Base-by-base conservation (phyloP, 2,888 invertebrate genomes). In the Ochropleura leucogaster region DNA sequence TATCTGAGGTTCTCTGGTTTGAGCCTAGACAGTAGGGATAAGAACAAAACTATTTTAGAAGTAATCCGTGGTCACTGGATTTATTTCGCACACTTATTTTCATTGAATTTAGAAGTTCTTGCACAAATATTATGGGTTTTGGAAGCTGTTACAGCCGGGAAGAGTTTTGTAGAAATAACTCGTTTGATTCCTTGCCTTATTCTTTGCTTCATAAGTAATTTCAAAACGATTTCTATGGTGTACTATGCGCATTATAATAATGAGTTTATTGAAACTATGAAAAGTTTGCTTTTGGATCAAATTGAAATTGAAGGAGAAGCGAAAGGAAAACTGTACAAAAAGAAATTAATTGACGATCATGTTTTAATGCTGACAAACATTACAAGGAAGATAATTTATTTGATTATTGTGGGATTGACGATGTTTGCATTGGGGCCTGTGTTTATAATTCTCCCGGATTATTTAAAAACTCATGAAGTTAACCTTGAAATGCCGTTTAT, bases 141-240 rank as follows among this genome's bases (percentile, higher is more conserved):
- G 0, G 73, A 85, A 62, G 82, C 82, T 16, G 20, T 79, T 20
- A 30, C 44, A 16, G 60, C 70, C 2, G 74, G 70, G 0, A 79
- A 84, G 59, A 79, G 63, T 46, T 85, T 85, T 9, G 18, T 84
- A 6, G 84, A 84, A 67, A 74, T 85, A 73, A 84, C 73, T 18
- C 72, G 68, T 59, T 63, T 79, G 14, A 62, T 84, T 12, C 82
- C 85, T 4, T 84, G 85, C 64, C n/a, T 79, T 18, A 53, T 68
- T 64, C 53, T 79, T 30, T 72, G 76, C 47, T 4, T 71, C 3
- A 42, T 79, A 12, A 65, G 79, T 49, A 60, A 63, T 47, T 76
- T 82, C n/a, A 84, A 82, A 63, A 42, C 72, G 0, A 0, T 85
- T 10, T 65, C 76, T 10, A n/a, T 74, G 0, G 16, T 84, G 8